Percentiles rank a stretch among this genome's conserved stretches.
Evolutionary conservation across 37 sponge, comb jelly and placozoan species (phyloP).

Genomic region (Hexactinellida sp.): DNA sequence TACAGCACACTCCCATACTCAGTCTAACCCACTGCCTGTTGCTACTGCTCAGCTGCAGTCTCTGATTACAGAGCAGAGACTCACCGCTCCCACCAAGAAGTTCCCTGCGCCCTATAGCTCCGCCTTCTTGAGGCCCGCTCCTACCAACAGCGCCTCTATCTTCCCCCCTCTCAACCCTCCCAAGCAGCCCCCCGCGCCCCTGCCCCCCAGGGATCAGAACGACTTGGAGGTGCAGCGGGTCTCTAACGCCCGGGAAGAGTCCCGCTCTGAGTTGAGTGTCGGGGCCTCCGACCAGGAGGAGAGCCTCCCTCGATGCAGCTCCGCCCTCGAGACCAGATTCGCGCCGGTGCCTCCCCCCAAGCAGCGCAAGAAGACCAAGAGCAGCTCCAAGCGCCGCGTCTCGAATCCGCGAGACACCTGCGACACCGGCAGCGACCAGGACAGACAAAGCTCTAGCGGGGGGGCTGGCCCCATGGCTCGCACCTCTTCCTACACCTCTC

Average conservation of each 20-base stretch:
- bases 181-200: not conserved
- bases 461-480: not conserved
- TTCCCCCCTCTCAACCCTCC: not conserved
- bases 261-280: not conserved
- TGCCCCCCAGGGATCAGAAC: not conserved
- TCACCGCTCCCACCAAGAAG: not conserved
- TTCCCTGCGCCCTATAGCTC: not conserved
- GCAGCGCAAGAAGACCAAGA: not conserved
- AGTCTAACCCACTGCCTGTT: not conserved
- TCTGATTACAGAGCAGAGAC: not conserved
- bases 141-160: not conserved
- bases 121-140: not conserved
- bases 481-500: not conserved
- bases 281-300: not conserved
- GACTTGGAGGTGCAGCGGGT: not conserved
- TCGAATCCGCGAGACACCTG: not conserved
- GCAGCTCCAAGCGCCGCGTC: not conserved
- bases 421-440: not conserved
- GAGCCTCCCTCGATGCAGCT: not conserved
- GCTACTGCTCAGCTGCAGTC: not conserved
- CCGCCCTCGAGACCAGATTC: constrained; percentile 2
- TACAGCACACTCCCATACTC: not conserved
- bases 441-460: not conserved
- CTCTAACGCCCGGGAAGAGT: not conserved
- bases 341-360: not conserved